A percentile compares a stretch with the other conserved stretches of the same genome.
These are phyloP conservation scores for Sinocyclocheilus maitianheensis DNA, from an alignment of 2,113 vertebrate genomes.

Conservation along the genomic window DNA sequence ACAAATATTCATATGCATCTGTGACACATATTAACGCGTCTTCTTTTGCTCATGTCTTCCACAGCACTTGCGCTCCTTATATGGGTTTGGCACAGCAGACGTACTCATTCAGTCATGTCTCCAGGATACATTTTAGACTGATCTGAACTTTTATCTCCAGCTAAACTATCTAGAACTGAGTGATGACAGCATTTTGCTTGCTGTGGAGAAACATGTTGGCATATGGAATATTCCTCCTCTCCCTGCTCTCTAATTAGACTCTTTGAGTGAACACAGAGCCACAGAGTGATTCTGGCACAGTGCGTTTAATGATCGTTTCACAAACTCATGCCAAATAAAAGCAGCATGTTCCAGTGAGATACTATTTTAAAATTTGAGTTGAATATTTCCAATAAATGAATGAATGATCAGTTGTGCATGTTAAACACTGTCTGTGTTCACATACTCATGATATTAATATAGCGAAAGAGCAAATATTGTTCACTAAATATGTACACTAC, in stretches of 20 bases:
- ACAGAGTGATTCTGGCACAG: conserved; percentile 44
- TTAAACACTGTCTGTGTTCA: not conserved
- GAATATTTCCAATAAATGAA: not conserved
- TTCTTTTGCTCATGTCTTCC: not conserved
- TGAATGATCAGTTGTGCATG: not conserved
- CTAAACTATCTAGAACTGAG: not conserved
- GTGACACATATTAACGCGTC: not conserved
- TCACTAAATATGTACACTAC: too few relatives aligned
- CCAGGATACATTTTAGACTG: not conserved
- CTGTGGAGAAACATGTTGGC: conserved; percentile 39
- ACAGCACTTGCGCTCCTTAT: not conserved
- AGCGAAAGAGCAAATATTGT: not conserved
- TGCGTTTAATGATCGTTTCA: conserved; percentile 37
- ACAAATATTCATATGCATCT: not conserved
- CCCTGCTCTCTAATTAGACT: conserved; percentile 19
- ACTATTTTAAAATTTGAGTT: not conserved
- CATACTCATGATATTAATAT: not conserved
- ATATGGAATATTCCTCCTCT: conserved; percentile 43
- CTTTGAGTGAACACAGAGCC: conserved; percentile 50
- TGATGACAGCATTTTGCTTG: not conserved
- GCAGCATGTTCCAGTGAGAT: conserved; percentile 26
- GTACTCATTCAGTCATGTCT: not conserved
- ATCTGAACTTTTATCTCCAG: not conserved
- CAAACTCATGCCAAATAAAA: conserved; percentile 40
- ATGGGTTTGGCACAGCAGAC: too few relatives aligned